phyloP scores from a whole-genome alignment of 2,888 invertebrate genomes.

The Brachyopa scutellaris region DNA sequence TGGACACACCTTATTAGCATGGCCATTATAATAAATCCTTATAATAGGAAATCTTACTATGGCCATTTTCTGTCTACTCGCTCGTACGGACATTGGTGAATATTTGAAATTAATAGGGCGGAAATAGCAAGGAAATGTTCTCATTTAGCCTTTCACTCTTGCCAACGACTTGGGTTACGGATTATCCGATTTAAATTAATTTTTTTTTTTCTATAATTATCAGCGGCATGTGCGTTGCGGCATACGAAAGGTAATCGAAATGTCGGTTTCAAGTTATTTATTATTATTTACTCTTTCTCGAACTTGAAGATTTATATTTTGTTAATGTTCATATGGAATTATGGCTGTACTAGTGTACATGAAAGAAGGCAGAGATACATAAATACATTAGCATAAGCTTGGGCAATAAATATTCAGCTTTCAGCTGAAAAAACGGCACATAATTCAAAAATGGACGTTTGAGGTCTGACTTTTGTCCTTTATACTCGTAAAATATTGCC shows the following conservation, averaged over 20 bases:
- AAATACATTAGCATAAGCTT: too few relatives aligned
- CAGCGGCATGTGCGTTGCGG: conserved; percentile 22
- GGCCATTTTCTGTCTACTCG: conserved; percentile 12
- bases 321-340: too few relatives aligned
- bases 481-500: too few relatives aligned
- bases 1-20: conserved; percentile 54
- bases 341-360: too few relatives aligned
- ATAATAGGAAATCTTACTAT: conserved; percentile 47
- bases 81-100: conserved; percentile 36
- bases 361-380: too few relatives aligned
- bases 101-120: conserved; percentile 37
- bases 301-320: too few relatives aligned
- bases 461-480: too few relatives aligned
- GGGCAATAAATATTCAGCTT: too few relatives aligned
- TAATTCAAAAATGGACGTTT: too few relatives aligned
- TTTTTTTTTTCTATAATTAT: conserved; percentile 49
- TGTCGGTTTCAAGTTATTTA: conserved; percentile 11
- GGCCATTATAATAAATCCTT: conserved; percentile 54
- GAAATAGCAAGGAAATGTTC: conserved; percentile 48
- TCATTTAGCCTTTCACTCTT: conserved; percentile 36
- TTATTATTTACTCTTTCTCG: too few relatives aligned
- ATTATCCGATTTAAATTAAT: conserved; percentile 44
- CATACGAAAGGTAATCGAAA: conserved; percentile 8
- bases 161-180: conserved; percentile 19
- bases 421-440: too few relatives aligned